Conservation (phyloP, 2,888 invertebrate species). For the Polietes domitor region DNA sequence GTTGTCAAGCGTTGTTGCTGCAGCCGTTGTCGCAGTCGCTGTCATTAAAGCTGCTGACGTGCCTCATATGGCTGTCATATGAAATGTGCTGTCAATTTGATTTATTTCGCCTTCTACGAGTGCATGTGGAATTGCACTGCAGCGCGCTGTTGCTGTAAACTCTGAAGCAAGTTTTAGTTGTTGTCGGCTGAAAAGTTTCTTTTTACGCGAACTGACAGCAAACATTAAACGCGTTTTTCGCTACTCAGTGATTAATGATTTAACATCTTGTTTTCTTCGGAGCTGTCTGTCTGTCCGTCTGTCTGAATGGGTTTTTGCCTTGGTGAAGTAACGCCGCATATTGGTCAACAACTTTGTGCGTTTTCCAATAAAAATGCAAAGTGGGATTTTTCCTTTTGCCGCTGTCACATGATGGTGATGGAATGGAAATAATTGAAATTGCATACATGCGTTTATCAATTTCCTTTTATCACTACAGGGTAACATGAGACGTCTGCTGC, state of each 20-base stretch:
- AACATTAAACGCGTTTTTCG: conserved; percentile 59
- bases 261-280: conserved; percentile 55
- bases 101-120: conserved; percentile 49
- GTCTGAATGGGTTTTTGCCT: conserved; percentile 45
- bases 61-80: conserved; percentile 64
- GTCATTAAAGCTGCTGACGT: conserved; percentile 50
- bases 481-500: background rate
- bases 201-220: conserved; percentile 60
- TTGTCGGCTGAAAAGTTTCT: background rate
- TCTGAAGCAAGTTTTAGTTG: conserved; percentile 60
- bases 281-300: too few relatives aligned
- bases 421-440: conserved; percentile 27
- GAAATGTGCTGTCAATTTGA: conserved; percentile 66
- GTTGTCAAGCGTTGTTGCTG: conserved; percentile 40
- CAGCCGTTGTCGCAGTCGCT: background rate
- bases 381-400: background rate
- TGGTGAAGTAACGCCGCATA: conserved; percentile 14
- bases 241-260: conserved; percentile 61
- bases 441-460: background rate
- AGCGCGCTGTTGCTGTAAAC: conserved; percentile 43
- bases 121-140: conserved; percentile 8
- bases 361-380: conserved; percentile 30
- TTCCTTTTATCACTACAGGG: background rate
- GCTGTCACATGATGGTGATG: background rate
- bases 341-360: background rate